These are phyloP conservation scores for Sacculina carcini DNA, from an alignment of 2,888 invertebrate genomes.

Conservation along the genomic window DNA sequence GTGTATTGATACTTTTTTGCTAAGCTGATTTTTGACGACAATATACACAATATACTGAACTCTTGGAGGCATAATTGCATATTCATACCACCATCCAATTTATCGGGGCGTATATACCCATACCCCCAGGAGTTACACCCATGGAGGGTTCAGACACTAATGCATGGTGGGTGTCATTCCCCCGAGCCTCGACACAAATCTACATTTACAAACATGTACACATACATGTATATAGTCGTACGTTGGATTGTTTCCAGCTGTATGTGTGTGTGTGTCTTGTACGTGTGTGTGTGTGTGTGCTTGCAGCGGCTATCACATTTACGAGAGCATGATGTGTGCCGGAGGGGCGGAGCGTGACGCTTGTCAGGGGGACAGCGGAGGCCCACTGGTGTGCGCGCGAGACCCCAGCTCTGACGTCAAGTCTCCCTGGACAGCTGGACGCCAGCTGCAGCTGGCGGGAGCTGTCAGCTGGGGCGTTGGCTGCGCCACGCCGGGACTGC, in stretches of 20 bases:
- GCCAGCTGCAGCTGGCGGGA: constrained; percentile 11
- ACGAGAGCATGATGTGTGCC: constrained; percentile 13
- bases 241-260: background rate
- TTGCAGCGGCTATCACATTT: background rate
- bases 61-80: too few species aligned
- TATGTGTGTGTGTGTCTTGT: background rate
- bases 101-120: too few species aligned
- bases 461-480: constrained; percentile 15
- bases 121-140: too few species aligned
- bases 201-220: background rate
- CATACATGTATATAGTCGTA: constrained; percentile 2
- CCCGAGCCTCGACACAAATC: too few species aligned
- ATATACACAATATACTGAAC: too few species aligned
- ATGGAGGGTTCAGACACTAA: too few species aligned
- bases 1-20: too few species aligned
- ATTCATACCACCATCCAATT: too few species aligned
- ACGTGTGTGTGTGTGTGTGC: too few species aligned
- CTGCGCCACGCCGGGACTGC: constrained; percentile 13
- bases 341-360: constrained; percentile 13
- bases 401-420: background rate
- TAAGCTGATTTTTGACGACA: too few species aligned
- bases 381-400: constrained; percentile 14
- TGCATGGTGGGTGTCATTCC: background rate
- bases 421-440: background rate
- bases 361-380: constrained; percentile 15